Evolutionary conservation across 2,113 vertebrate genomes (phyloP), one percentile per base, ranked within the genome.

Genomic region (Halcyon senegalensis): DNA sequence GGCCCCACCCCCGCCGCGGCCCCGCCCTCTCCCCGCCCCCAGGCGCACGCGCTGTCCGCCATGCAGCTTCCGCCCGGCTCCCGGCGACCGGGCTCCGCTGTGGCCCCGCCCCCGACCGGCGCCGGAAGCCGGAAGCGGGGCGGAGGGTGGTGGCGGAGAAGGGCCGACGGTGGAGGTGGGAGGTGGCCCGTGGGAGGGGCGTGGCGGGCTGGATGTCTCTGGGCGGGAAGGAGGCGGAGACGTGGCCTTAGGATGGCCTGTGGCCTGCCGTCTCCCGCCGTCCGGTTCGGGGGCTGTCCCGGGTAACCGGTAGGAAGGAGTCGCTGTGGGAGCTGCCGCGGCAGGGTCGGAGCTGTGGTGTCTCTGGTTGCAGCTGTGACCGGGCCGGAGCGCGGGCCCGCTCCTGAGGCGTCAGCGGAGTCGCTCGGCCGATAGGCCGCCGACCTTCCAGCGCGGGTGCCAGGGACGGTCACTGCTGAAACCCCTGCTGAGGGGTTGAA

Each of bases 401-500:
- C 33, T 48, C 5, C n/a, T 7, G 39, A 13, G 44, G 17, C 27
- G 15, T 4, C 19, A 4, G 48, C 8, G n/a, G 37, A 2, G 27
- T 3, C 18, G 19, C 17, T 39, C 9, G 7, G 63, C 6, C 30
- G 11, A 2, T 2, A 2, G 59, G 21, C 63, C 11, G 18, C 19
- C 43, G 27, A 3, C 23, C 37, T 35, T 63, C 30, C 73, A 5
- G 53, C 53, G 9, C 44, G 1, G 68, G 43, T 35, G 62, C 27
- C 44, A 0, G 18, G 1, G 73, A 11, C 6, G 6, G 20, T 19
- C 5, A 11, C 1, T 4, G 66, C 58, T 5, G 58, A 4, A 18
- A 16, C 39, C 10, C 20, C 11, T 18, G 50, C 35, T 28, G 2
- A 3, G 5, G 31, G 31, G 8, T 7, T 18, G 28, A 37, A 37